These are phyloP conservation scores for Papilio gigon DNA, from an alignment of 2,888 invertebrate species.

Conservation along the genomic window DNA sequence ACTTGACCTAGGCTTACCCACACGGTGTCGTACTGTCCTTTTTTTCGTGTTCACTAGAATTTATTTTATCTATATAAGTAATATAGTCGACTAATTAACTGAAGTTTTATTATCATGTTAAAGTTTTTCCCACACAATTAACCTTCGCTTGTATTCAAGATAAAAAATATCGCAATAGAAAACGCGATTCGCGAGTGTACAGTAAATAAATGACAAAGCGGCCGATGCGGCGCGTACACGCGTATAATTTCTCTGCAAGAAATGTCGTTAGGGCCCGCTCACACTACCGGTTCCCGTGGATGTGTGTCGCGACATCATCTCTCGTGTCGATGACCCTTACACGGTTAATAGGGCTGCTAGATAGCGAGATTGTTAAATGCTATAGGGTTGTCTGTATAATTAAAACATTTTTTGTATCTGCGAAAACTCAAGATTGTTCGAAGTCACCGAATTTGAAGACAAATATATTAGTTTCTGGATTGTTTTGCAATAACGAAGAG, in stretches of 20 bases:
- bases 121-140: background rate
- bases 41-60: background rate
- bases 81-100: background rate
- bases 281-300: slow-evolving; percentile 41
- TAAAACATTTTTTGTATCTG: background rate
- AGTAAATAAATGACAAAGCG: slow-evolving; percentile 25
- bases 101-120: background rate
- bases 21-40: too few relatives aligned
- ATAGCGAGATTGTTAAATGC: background rate
- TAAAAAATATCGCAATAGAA: background rate
- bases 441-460: too few relatives aligned
- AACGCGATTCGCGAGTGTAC: background rate
- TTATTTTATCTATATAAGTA: background rate
- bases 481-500: background rate
- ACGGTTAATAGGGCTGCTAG: slow-evolving; percentile 14
- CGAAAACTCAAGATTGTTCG: background rate
- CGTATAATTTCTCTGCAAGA: slow-evolving; percentile 14
- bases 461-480: too few relatives aligned
- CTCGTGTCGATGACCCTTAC: slow-evolving; percentile 42
- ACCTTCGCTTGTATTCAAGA: background rate
- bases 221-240: background rate
- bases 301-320: slow-evolving; percentile 38
- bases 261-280: slow-evolving; percentile 19
- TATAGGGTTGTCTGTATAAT: background rate
- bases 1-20: too few relatives aligned